Conservation (phyloP, 1,140 invertebrate genomes). For the Drosophila setifemur region DNA sequence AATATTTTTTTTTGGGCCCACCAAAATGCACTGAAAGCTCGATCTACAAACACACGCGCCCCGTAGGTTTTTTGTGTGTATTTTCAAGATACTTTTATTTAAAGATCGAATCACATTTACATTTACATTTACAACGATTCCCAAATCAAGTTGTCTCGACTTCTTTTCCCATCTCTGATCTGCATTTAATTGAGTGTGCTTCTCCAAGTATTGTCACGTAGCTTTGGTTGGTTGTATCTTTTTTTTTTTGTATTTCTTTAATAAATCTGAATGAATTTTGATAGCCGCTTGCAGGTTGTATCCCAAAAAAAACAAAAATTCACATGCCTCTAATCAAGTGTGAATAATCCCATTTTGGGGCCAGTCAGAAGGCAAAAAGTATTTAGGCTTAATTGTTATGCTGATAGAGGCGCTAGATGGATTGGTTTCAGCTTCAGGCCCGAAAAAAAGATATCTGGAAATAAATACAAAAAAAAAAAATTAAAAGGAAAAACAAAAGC, state of each 20-base stretch:
- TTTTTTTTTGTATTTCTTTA: neutral
- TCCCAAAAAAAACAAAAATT: conserved; percentile 17
- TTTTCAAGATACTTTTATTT: conserved; percentile 3
- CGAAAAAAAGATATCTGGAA: too few relatives aligned
- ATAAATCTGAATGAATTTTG: conserved; percentile 65
- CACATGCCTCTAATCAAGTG: conserved; percentile 75
- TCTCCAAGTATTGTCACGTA: conserved; percentile 62
- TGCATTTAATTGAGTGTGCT: conserved; percentile 9
- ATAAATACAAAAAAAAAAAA: conserved; percentile 1
- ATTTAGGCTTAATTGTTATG: conserved; percentile 80
- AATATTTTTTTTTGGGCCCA: conserved; percentile 35
- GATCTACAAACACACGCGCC: neutral
- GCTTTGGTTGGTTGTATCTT: conserved; percentile 8
- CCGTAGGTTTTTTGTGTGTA: neutral
- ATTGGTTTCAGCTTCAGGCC: conserved; percentile 62
- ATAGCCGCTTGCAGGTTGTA: conserved; percentile 34
- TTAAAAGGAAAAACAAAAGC: conserved; percentile 26
- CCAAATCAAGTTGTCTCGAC: conserved; percentile 4
- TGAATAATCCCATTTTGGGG: conserved; percentile 76
- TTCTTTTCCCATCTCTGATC: conserved; percentile 11
- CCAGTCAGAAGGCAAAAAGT: conserved; percentile 51
- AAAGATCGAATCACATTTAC: conserved; percentile 8
- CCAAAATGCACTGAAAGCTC: conserved; percentile 66
- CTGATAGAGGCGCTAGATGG: conserved; percentile 79
- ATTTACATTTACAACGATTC: conserved; percentile 33